Evolutionary conservation across 2,113 vertebrate species (phyloP).

Genomic region (Lamprotornis superbus): DNA sequence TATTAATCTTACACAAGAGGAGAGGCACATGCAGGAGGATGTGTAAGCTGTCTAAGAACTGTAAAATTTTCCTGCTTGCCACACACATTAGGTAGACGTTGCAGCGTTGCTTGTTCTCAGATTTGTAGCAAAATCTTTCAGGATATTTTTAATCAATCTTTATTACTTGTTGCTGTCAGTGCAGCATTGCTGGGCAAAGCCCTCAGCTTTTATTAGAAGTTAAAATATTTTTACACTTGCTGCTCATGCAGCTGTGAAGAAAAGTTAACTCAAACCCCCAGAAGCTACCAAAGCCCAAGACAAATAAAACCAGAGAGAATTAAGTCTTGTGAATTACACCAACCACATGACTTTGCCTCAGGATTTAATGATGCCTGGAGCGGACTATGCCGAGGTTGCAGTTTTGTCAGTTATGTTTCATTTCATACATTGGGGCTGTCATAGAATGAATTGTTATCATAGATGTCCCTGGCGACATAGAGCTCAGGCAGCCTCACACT

Average conservation of each 20-base stretch:
- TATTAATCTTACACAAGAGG: not conserved
- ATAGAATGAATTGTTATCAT: not conserved
- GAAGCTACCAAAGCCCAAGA: not conserved
- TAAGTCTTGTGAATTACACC: not conserved
- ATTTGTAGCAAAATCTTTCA: not conserved
- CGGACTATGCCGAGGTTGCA: not conserved
- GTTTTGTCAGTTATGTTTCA: not conserved
- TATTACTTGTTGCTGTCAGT: not conserved
- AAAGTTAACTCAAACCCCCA: not conserved
- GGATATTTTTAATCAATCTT: not conserved
- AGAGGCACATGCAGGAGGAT: not conserved
- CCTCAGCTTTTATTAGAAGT: not conserved
- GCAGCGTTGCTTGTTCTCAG: not conserved
- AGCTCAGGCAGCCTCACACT: not conserved
- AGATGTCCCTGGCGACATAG: not conserved
- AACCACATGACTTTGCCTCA: not conserved
- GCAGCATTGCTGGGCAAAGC: not conserved
- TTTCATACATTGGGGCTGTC: not conserved
- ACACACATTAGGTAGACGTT: not conserved
- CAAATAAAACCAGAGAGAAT: not conserved
- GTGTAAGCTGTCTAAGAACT: not conserved
- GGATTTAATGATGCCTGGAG: not conserved
- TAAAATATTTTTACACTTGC: not conserved
- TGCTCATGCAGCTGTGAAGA: accelerated
- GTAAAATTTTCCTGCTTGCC: not conserved